Percentiles rank a stretch among this genome's conserved stretches.
Conservation (phyloP, 2,797 vertebrate species). For the Sebastiscus tertius region DNA sequence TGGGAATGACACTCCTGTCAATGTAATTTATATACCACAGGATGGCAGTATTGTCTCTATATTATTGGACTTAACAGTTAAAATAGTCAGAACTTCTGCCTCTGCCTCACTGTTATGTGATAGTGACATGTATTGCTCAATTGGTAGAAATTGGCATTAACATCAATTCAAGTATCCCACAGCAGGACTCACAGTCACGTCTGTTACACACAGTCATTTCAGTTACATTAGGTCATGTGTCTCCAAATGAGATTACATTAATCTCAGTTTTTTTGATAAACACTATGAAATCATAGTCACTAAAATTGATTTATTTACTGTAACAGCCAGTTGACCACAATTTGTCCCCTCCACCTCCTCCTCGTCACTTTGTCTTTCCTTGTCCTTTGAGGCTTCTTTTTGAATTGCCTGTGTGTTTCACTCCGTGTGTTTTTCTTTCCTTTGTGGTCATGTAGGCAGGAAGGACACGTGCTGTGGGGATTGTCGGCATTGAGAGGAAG, state of each 20-base stretch:
- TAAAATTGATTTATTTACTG: neutral
- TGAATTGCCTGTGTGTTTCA: slow-evolving; percentile 29
- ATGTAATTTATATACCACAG: slow-evolving; percentile 44
- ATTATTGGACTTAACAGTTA: neutral
- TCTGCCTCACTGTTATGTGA: neutral
- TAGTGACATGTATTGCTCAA: neutral
- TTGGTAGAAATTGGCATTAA: neutral
- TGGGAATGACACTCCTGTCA: neutral
- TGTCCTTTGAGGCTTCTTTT: neutral
- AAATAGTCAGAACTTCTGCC: neutral
- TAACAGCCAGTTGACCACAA: neutral
- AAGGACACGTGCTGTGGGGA: slow-evolving; percentile 96
- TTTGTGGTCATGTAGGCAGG: slow-evolving; percentile 83
- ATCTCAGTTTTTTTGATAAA: neutral
- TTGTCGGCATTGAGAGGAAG: slow-evolving; percentile 98
- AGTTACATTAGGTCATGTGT: neutral
- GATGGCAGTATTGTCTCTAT: slow-evolving; percentile 64
- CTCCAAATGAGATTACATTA: neutral
- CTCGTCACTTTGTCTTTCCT: slow-evolving; percentile 11
- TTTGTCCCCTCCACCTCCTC: neutral
- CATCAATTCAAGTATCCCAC: neutral
- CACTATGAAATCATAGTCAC: neutral
- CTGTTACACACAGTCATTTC: neutral
- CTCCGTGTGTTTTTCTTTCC: slow-evolving; percentile 48
- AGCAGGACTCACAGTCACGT: neutral